Evolutionary conservation across 2,888 invertebrate genomes (phyloP), one percentile per base, ranked within the genome.

Genomic region (Cephus runcator): DNA sequence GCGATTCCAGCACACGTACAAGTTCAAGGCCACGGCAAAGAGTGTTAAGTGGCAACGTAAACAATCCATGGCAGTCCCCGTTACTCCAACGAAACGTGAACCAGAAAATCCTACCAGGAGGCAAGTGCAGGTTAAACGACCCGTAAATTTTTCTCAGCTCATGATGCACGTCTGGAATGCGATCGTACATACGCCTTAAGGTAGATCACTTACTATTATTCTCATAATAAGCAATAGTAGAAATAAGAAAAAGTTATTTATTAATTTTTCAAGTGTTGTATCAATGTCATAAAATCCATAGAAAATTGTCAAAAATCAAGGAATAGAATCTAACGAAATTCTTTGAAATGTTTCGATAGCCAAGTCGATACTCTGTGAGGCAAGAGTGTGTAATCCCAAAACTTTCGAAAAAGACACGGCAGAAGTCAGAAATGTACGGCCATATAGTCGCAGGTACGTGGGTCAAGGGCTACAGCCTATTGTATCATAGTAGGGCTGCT

Each of bases 21-120:
- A 85, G 83, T 84, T 85, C 84, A 85, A 83, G 83, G 83, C 81
- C 83, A 81, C 79, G n/a, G 69, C 31, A 34, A 34, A 76, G 69
- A 56, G 56, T 56, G 56, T 56, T 23, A 56, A 56, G 23, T 56
- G 56, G 23, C 23, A 56, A 56, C 23, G 23, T 56, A 56, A 56
- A 56, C 56, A 56, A 56, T 56, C 23, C 56, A 23, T 56, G 56
- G 23, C 23, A 23, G 23, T 56, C 56, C 23, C 56, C 56, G 56
- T 56, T 56, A 56, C 56, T 56, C 23, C 56, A 23, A 11, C 71
- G 30, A 33, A 71, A 71, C 71, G 71, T 30, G 31, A 71, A 71
- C 34, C 71, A 71, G 34, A 71, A 71, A 71, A 23, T 71, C 71
- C 31, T 56, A 56, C 56, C 23, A 23, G 23, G 23, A 56, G 9